Percentiles rank a stretch among this genome's conserved stretches.
Conservation (phyloP, 2,113 vertebrate genomes). For the Smithornis capensis region DNA sequence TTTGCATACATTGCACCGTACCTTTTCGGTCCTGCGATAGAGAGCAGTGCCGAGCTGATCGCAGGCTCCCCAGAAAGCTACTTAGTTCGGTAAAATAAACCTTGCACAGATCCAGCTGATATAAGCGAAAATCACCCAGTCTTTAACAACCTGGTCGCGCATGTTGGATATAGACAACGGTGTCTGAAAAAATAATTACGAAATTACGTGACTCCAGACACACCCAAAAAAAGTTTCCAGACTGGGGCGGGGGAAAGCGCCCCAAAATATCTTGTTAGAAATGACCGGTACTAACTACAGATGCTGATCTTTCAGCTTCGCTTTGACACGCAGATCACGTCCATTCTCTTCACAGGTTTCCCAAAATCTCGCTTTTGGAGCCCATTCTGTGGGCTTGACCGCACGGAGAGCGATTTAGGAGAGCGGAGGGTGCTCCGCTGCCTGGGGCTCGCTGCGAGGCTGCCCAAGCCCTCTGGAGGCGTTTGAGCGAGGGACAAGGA, state of each 20-base stretch:
- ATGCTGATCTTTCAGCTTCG: not conserved
- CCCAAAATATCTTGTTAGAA: not conserved
- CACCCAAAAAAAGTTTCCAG: not conserved
- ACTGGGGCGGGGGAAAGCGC: not conserved
- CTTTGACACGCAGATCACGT: not conserved
- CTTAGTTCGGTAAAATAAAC: not conserved
- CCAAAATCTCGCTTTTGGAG: not conserved
- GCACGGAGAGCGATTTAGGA: not conserved
- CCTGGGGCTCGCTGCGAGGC: not conserved
- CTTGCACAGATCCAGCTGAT: not conserved
- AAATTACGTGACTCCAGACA: not conserved
- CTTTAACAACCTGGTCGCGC: not conserved
- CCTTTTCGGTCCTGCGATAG: not conserved
- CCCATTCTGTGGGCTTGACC: not conserved
- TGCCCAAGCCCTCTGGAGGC: not conserved
- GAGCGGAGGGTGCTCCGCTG: not conserved
- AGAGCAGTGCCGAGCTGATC: not conserved
- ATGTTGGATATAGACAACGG: not conserved
- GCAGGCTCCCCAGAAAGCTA: not conserved
- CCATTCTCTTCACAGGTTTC: not conserved
- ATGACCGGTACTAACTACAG: not conserved
- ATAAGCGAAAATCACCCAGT: not conserved
- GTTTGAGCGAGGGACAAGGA: not conserved
- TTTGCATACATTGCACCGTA: not conserved
- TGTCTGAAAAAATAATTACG: not conserved